Conservation (phyloP, 2,888 invertebrate genomes). For the Diploptera punctata region DNA sequence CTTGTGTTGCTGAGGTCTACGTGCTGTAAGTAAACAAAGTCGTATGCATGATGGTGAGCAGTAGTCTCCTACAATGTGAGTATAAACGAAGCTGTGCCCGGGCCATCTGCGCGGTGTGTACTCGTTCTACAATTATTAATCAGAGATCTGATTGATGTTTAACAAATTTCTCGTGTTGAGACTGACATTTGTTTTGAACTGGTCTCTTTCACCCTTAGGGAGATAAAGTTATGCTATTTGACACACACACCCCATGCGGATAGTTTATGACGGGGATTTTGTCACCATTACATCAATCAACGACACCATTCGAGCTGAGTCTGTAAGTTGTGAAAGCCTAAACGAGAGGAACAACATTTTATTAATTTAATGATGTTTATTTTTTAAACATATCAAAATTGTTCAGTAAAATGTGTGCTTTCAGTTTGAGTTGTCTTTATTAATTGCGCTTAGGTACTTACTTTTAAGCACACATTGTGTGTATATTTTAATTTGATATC, state of each 20-base stretch:
- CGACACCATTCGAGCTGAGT: slow-evolving; percentile 44
- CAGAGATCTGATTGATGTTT: slow-evolving; percentile 31
- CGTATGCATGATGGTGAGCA: slow-evolving; percentile 35
- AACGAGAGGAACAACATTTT: slow-evolving; percentile 4
- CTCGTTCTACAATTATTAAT: slow-evolving; percentile 25
- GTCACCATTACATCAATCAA: slow-evolving; percentile 43
- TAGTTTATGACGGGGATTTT: slow-evolving; percentile 43
- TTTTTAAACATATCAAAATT: not conserved
- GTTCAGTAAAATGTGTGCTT: not conserved
- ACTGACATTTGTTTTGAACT: slow-evolving; percentile 44
- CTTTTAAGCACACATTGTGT: too few relatives aligned
- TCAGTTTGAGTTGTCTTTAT: too few relatives aligned
- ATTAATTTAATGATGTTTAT: not conserved
- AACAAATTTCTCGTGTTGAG: slow-evolving; percentile 35
- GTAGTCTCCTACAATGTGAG: slow-evolving; percentile 27
- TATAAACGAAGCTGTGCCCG: slow-evolving; percentile 17
- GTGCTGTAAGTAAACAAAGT: slow-evolving; percentile 33
- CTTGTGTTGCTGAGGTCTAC: not conserved
- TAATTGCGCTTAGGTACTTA: too few relatives aligned
- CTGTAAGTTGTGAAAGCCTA: slow-evolving; percentile 53
- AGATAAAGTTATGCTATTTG: slow-evolving; percentile 40
- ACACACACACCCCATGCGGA: slow-evolving; percentile 41
- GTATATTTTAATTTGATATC: too few relatives aligned
- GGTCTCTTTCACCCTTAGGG: slow-evolving; percentile 46
- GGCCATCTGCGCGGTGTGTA: slow-evolving; percentile 33